These are phyloP conservation scores for Nomada flava DNA, from an alignment of 2,888 invertebrate species.

Conservation along the genomic window DNA sequence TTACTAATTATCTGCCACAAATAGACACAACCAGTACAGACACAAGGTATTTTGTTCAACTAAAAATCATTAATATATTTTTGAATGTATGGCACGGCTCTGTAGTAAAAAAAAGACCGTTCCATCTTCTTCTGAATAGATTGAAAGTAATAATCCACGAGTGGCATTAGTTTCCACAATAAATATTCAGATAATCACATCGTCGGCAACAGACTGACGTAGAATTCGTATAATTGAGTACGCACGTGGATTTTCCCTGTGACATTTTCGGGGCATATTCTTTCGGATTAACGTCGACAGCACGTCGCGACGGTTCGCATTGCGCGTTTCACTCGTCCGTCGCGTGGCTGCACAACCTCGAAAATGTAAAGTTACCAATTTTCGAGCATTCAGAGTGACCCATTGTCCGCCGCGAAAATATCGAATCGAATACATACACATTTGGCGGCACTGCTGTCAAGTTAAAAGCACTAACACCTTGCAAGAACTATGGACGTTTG, in stretches of 20 bases:
- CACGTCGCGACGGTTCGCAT: background rate
- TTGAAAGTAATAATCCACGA: too few species aligned
- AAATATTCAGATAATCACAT: slow-evolving; percentile 16
- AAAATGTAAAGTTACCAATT: slow-evolving; percentile 59
- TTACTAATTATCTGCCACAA: too few species aligned
- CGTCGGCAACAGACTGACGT: background rate
- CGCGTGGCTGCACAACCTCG: background rate
- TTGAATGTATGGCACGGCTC: too few species aligned
- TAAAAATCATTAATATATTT: too few species aligned
- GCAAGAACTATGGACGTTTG: too few species aligned
- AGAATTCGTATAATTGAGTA: slow-evolving; percentile 17
- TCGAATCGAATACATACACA: slow-evolving; percentile 26
- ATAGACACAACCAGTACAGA: too few species aligned
- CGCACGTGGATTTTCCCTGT: slow-evolving; percentile 17
- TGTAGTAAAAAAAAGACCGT: background rate
- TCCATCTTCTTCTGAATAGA: background rate
- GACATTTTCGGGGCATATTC: slow-evolving; percentile 52
- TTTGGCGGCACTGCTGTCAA: background rate
- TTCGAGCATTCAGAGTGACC: slow-evolving; percentile 41
- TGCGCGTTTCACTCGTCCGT: background rate
- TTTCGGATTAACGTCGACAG: slow-evolving; percentile 55
- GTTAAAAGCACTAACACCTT: too few species aligned
- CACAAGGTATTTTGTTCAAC: too few species aligned
- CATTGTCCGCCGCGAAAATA: slow-evolving; percentile 46
- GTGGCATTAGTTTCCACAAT: background rate